Evolutionary conservation across 64 coral and sea anemone species (phyloP).

Genomic region (Orbicella faveolata): DNA sequence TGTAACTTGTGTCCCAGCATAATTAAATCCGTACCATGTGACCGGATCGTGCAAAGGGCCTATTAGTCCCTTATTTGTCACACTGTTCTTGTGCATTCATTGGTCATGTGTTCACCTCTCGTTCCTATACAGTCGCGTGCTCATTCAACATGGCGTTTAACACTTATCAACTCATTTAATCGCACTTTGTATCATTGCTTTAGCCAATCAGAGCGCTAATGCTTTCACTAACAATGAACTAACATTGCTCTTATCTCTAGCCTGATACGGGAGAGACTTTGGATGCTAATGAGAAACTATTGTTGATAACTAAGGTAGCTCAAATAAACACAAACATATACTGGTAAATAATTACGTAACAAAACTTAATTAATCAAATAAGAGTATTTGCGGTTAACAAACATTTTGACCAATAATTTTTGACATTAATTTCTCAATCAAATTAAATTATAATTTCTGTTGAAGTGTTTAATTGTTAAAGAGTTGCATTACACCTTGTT

Average conservation of each 20-base stretch:
- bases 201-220: neutral
- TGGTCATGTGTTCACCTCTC: neutral
- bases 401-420: too few relatives aligned
- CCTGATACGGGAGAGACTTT: constrained; percentile 18
- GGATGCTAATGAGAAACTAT: constrained; percentile 26
- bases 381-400: too few relatives aligned
- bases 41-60: too few relatives aligned
- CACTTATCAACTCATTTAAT: neutral
- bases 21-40: too few relatives aligned
- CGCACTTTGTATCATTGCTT: neutral
- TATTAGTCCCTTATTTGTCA: too few relatives aligned
- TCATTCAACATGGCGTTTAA: neutral
- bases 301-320: constrained; percentile 40
- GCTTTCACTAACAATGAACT: neutral
- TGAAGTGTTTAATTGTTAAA: too few relatives aligned
- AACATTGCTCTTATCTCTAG: constrained; percentile 14
- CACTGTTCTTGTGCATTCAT: too few relatives aligned
- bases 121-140: neutral
- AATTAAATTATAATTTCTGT: too few relatives aligned
- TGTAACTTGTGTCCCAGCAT: too few relatives aligned
- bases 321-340: neutral
- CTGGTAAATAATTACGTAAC: neutral
- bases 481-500: too few relatives aligned
- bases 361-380: too few relatives aligned
- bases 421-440: too few relatives aligned